Conservation (phyloP, 2,113 vertebrate genomes). For the Sorex fumeus region DNA sequence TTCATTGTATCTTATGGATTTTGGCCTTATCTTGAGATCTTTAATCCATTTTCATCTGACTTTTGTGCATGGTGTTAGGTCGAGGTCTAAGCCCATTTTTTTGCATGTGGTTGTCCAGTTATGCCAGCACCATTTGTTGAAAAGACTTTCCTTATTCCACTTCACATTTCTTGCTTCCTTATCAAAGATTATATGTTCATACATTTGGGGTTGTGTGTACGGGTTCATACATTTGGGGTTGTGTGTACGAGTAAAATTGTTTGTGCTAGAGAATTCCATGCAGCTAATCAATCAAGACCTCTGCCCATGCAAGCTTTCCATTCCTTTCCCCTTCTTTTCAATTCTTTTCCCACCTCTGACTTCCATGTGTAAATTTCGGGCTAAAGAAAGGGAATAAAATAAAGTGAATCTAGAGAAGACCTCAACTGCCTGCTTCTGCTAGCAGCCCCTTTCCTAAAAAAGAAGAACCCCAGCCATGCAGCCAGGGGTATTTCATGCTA, state of each 20-base stretch:
- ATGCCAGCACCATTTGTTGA: no score
- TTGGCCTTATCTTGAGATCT: no score
- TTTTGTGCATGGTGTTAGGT: no score
- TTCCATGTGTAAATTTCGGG: not conserved
- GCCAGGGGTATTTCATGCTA: not conserved
- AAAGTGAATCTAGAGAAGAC: not conserved
- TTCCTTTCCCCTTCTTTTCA: not conserved
- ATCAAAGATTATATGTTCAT: no score
- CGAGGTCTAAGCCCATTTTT: no score
- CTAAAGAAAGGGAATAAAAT: not conserved
- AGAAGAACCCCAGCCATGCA: not conserved
- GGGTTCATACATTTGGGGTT: no score
- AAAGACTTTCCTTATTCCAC: no score
- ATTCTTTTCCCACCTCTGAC: not conserved
- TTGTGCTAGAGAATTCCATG: not conserved
- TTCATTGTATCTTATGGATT: no score
- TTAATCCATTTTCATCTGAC: no score
- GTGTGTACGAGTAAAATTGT: conserved; percentile 45
- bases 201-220: no score
- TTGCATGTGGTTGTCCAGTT: no score
- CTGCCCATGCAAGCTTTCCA: not conserved
- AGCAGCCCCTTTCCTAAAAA: not conserved
- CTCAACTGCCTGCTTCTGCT: not conserved
- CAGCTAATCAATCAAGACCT: not conserved
- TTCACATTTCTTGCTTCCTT: no score